Conservation (phyloP, 1,140 invertebrate species). For the Telenomus remus region DNA sequence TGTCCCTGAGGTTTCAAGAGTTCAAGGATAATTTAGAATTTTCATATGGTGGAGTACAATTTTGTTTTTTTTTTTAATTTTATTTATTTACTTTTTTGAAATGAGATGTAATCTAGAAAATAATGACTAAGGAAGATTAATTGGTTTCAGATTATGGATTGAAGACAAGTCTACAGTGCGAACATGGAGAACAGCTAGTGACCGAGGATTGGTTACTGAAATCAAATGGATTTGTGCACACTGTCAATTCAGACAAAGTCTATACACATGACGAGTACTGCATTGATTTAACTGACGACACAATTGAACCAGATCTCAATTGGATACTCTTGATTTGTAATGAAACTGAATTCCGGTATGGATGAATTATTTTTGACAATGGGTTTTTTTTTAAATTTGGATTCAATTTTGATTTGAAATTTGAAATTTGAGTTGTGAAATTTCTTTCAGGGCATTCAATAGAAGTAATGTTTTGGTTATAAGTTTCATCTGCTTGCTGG, state of each 20-base stretch:
- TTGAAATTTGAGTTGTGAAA: too few species aligned
- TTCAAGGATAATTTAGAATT: constrained; percentile 14
- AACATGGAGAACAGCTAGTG: constrained; percentile 2
- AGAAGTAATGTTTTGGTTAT: constrained; percentile 5
- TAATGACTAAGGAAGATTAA: too few species aligned
- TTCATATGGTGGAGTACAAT: constrained; percentile 5
- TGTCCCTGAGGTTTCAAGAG: constrained; percentile 5
- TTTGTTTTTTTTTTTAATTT: too few species aligned
- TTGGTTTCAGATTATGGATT: constrained; percentile 23
- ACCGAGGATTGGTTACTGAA: constrained; percentile 22
- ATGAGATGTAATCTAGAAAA: too few species aligned
- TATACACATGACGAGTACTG: constrained; percentile 26
- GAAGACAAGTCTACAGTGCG: constrained; percentile 9
- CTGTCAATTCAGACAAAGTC: background rate
- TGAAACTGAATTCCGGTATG: constrained; percentile 21
- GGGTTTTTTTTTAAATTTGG: too few species aligned
- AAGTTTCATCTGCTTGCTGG: constrained; percentile 6
- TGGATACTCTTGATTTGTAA: constrained; percentile 21
- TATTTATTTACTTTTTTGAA: too few species aligned
- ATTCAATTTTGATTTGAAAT: too few species aligned
- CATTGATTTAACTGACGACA: constrained; percentile 19
- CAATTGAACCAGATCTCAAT: background rate
- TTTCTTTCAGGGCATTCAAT: background rate
- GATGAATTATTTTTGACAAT: too few species aligned
- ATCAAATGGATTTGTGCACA: constrained; percentile 11